These are phyloP conservation scores for Sialia sialis DNA, from an alignment of 2,113 vertebrate species.

Conservation along the genomic window DNA sequence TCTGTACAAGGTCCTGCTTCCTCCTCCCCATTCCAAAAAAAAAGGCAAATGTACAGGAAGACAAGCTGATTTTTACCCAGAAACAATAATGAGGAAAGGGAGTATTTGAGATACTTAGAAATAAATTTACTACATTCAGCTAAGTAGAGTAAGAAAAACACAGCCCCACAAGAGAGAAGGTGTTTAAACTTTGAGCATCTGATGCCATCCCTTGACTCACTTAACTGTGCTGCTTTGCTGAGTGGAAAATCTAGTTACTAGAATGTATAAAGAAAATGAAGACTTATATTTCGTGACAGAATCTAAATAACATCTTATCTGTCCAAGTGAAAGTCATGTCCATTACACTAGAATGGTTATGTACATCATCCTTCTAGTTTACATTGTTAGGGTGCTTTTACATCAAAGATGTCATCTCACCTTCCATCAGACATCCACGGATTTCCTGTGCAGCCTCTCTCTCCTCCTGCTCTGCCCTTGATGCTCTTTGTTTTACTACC, in stretches of 20 bases:
- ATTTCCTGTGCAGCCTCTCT: background rate
- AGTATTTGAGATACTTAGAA: background rate
- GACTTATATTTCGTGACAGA: conserved; percentile 59
- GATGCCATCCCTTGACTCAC: background rate
- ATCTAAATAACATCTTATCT: conserved; percentile 62
- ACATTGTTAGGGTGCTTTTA: conserved; percentile 57
- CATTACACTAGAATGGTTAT: conserved; percentile 53
- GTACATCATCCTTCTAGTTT: conserved; percentile 60
- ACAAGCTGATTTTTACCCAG: background rate
- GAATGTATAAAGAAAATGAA: conserved; percentile 33
- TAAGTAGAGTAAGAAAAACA: background rate
- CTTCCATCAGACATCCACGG: background rate
- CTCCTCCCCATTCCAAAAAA: background rate
- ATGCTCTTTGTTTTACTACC: background rate
- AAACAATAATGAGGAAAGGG: background rate
- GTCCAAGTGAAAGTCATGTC: conserved; percentile 49
- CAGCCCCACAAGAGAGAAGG: background rate
- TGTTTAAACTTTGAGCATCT: conserved; percentile 15
- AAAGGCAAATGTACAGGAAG: background rate
- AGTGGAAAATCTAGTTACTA: conserved; percentile 59
- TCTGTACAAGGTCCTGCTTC: background rate
- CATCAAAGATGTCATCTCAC: conserved; percentile 51
- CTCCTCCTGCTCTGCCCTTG: background rate
- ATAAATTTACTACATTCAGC: background rate
- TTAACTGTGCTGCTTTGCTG: conserved; percentile 35